Conservation (phyloP, 2,888 invertebrate species). For the Drosophila greeni region DNA sequence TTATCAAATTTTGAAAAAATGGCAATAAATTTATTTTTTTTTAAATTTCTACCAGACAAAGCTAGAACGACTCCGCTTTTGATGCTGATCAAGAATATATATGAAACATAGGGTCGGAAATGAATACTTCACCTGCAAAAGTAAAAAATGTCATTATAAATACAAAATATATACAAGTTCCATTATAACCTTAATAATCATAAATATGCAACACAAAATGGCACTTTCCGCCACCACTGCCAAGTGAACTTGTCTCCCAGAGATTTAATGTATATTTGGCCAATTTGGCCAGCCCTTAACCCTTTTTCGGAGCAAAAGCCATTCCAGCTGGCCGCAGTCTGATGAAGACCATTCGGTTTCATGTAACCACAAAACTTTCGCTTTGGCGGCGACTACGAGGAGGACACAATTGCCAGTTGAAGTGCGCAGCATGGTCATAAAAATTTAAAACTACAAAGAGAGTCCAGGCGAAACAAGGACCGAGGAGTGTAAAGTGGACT, state of each 20-base stretch:
- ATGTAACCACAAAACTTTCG: slow-evolving; percentile 47
- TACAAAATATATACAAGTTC: neutral
- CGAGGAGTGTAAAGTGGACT: slow-evolving; percentile 4
- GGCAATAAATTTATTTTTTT: no score
- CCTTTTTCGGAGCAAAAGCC: slow-evolving; percentile 17
- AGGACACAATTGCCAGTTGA: slow-evolving; percentile 56
- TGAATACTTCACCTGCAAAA: no score
- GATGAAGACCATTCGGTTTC: slow-evolving; percentile 36
- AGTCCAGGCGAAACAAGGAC: slow-evolving; percentile 1
- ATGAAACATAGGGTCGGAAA: neutral
- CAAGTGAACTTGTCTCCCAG: slow-evolving; percentile 2
- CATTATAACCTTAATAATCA: neutral
- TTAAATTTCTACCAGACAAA: no score
- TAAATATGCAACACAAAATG: neutral
- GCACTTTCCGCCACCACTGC: neutral
- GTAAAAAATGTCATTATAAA: neutral
- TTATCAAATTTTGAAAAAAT: no score
- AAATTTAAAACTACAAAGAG: slow-evolving; percentile 47
- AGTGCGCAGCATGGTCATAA: slow-evolving; percentile 53
- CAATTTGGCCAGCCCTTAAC: slow-evolving; percentile 31
- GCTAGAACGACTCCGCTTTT: no score
- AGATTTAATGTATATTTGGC: slow-evolving; percentile 22
- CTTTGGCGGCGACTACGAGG: slow-evolving; percentile 20
- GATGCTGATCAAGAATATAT: no score
- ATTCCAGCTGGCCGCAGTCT: slow-evolving; percentile 34